Conservation (phyloP, 2,888 invertebrate species). For the Clusia tigrina region DNA sequence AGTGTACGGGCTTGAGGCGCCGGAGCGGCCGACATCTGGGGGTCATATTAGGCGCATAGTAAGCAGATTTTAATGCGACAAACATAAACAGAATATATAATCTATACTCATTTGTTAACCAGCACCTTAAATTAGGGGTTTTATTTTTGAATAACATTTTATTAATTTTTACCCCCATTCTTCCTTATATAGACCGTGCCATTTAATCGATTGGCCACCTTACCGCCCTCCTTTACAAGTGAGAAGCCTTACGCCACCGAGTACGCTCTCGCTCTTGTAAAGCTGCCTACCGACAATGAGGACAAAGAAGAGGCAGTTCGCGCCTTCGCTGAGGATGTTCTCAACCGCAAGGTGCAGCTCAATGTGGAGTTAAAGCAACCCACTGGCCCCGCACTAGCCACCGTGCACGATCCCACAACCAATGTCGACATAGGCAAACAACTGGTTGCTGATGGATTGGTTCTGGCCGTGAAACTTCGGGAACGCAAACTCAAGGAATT, state of each 20-base stretch:
- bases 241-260: conserved; percentile 87
- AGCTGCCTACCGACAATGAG: conserved; percentile 87
- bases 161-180: not conserved
- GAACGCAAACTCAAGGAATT: conserved; percentile 83
- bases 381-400: conserved; percentile 58
- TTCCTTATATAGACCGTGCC: conserved; percentile 67
- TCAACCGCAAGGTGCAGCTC: conserved; percentile 79
- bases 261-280: conserved; percentile 83
- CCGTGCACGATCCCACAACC: conserved; percentile 60
- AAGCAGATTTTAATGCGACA: conserved; percentile 44
- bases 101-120: no score
- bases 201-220: conserved; percentile 77
- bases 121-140: not conserved
- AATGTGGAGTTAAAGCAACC: conserved; percentile 80
- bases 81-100: conserved; percentile 12
- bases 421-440: conserved; percentile 71
- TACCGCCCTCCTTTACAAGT: conserved; percentile 79
- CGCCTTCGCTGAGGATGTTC: conserved; percentile 70
- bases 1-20: conserved; percentile 15
- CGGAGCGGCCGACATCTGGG: conserved; percentile 45
- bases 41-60: conserved; percentile 37
- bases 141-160: not conserved
- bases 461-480: conserved; percentile 80
- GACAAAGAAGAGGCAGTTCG: conserved; percentile 78
- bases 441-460: conserved; percentile 85